Percentiles rank a stretch among this genome's conserved stretches.
phyloP scores from a whole-genome alignment of 2,888 invertebrate genomes.

The Ophion slaviceki region DNA sequence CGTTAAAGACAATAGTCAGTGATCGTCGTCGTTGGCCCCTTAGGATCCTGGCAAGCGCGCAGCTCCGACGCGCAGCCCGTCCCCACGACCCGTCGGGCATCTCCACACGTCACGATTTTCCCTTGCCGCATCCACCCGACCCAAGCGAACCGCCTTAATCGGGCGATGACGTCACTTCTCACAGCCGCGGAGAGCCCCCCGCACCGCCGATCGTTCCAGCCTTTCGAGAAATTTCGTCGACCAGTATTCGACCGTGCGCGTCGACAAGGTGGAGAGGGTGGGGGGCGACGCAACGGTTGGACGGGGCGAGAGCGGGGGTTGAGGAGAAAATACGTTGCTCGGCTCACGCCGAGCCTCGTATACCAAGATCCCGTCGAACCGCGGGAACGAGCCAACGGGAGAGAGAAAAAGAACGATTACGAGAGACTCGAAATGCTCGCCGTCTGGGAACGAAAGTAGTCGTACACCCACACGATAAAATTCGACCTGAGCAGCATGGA shows the following conservation, averaged over 20 bases:
- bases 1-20: no score
- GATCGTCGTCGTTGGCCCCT: neutral
- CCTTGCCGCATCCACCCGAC: conserved; percentile 3
- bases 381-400: conserved; percentile 6
- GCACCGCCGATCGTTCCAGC: conserved; percentile 27
- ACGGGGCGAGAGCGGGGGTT: neutral
- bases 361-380: neutral
- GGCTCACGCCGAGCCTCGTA: neutral
- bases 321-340: conserved; percentile 3
- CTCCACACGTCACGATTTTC: neutral
- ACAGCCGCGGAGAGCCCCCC: conserved; percentile 11
- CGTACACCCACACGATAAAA: conserved; percentile 45
- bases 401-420: neutral
- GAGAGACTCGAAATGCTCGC: conserved; percentile 2
- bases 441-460: conserved; percentile 60
- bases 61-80: conserved; percentile 9
- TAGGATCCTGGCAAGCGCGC: neutral
- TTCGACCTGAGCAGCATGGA: neutral
- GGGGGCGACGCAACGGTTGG: neutral
- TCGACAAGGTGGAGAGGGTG: neutral
- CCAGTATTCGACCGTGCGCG: conserved; percentile 29
- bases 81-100: neutral
- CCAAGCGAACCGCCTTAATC: conserved; percentile 13
- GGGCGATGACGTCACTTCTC: conserved; percentile 42
- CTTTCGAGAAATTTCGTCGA: conserved; percentile 45